Evolutionary conservation across 2,888 invertebrate species (phyloP).

Genomic region (Schrankia costaestrigalis): DNA sequence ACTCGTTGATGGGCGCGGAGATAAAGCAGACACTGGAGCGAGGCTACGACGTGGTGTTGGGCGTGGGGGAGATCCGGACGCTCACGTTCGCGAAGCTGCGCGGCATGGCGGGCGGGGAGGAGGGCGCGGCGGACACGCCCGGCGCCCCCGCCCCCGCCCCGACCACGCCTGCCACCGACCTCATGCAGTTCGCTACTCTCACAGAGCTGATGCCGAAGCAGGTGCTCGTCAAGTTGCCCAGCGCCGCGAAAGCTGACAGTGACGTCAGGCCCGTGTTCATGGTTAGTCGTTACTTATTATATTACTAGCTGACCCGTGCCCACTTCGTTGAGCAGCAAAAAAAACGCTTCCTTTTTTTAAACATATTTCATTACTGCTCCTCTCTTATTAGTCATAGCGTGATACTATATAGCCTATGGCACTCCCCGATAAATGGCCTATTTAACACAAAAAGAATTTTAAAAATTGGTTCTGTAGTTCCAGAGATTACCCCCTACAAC

Average conservation of each 20-base stretch:
- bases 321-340: too few species aligned
- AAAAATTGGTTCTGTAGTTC: too few species aligned
- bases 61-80: conserved; percentile 93
- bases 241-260: conserved; percentile 63
- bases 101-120: conserved; percentile 72
- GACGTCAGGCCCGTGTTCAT: conserved; percentile 82
- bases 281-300: conserved; percentile 40
- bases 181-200: conserved; percentile 64
- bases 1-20: conserved; percentile 99
- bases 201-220: conserved; percentile 88
- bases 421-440: too few species aligned
- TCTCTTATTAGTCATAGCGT: too few species aligned
- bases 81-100: conserved; percentile 89
- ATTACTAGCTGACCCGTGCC: too few species aligned
- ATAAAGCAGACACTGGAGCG: conserved; percentile 97
- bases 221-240: conserved; percentile 84
- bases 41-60: conserved; percentile 93
- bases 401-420: too few species aligned
- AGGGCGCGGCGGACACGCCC: conserved; percentile 23
- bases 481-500: too few species aligned
- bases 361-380: too few species aligned
- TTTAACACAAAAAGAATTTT: too few species aligned
- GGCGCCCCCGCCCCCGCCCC: conserved; percentile 12
- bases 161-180: conserved; percentile 48
- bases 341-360: too few species aligned